Evolutionary conservation across 64 coral and sea anemone species (phyloP).

Genomic region (Montipora cactus): DNA sequence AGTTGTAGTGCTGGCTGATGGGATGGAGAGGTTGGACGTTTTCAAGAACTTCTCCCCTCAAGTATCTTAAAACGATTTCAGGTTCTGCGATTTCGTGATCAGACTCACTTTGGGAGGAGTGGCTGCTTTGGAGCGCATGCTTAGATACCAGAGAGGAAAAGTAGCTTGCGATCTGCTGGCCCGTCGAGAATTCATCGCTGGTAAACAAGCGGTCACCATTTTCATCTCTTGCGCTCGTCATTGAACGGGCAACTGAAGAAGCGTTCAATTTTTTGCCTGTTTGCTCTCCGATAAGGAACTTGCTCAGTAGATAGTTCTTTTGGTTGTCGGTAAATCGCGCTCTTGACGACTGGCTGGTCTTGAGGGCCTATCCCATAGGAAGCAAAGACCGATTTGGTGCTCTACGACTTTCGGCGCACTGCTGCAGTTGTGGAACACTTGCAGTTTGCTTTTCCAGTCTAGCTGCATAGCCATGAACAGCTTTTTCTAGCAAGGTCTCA

Average conservation of each 20-base stretch:
- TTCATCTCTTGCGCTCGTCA: conserved; percentile 36
- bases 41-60: background rate
- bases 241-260: conserved; percentile 14
- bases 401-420: background rate
- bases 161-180: background rate
- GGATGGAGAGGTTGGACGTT: background rate
- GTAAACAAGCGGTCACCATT: conserved; percentile 34
- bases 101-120: background rate
- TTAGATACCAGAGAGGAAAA: background rate
- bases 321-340: conserved; percentile 43
- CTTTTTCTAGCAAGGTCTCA: conserved; percentile 49
- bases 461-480: background rate
- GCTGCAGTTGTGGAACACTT: conserved; percentile 6
- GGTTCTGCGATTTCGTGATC: background rate
- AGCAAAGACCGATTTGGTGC: background rate
- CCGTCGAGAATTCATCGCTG: background rate
- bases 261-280: conserved; percentile 33
- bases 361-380: background rate
- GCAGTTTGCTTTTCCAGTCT: background rate
- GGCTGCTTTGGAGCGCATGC: background rate
- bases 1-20: background rate
- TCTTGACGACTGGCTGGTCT: background rate
- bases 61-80: background rate
- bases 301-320: conserved; percentile 29
- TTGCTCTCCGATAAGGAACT: conserved; percentile 26